Evolutionary conservation across 2,888 invertebrate genomes (phyloP).

Genomic region (Rhaphigaster nebulosa): DNA sequence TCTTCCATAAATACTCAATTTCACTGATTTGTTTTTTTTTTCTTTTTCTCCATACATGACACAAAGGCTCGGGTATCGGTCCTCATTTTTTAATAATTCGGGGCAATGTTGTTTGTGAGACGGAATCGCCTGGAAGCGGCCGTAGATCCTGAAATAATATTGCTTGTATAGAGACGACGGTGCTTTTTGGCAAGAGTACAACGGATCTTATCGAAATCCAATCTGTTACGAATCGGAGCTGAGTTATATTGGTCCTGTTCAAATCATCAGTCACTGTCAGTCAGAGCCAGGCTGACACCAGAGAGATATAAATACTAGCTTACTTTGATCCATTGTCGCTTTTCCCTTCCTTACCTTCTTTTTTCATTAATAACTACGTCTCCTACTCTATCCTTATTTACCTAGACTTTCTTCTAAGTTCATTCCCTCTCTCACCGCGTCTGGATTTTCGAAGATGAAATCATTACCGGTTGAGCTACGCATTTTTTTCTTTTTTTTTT

Average conservation of each 20-base stretch:
- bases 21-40: too few species aligned
- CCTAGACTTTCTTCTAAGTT: conserved; percentile 22
- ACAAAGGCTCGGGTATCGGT: too few species aligned
- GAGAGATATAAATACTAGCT: conserved; percentile 57
- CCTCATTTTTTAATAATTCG: neutral
- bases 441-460: neutral
- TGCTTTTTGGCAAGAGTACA: conserved; percentile 57
- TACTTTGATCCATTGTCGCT: conserved; percentile 60
- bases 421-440: neutral
- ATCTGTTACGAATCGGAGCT: conserved; percentile 64
- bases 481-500: neutral
- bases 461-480: neutral
- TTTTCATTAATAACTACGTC: conserved; percentile 57
- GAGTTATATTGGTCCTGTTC: conserved; percentile 62
- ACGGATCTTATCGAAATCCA: conserved; percentile 64
- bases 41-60: neutral
- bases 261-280: conserved; percentile 63
- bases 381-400: conserved; percentile 11
- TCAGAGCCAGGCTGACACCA: conserved; percentile 49
- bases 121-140: neutral
- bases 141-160: conserved; percentile 51
- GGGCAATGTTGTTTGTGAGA: neutral
- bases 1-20: too few species aligned
- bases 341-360: conserved; percentile 51
- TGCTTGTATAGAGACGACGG: conserved; percentile 49